These are phyloP conservation scores for Stenichneumon culpator DNA, from an alignment of 2,888 invertebrate species.

Conservation along the genomic window DNA sequence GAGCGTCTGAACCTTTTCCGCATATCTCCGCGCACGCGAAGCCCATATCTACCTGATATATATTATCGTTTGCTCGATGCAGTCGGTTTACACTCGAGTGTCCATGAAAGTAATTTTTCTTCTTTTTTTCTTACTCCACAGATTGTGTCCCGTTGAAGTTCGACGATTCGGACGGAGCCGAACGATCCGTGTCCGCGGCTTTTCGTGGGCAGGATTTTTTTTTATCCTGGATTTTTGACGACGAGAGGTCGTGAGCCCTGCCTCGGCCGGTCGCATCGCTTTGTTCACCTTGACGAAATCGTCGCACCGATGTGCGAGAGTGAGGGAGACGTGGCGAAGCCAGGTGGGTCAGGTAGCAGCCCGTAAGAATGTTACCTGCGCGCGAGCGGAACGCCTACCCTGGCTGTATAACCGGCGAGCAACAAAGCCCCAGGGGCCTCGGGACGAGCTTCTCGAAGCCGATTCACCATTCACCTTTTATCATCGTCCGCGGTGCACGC, in stretches of 20 bases:
- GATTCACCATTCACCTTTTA: conserved; percentile 61
- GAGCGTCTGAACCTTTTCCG: conserved; percentile 42
- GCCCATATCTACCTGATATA: conserved; percentile 15
- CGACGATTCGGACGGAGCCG: not conserved
- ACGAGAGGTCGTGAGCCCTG: conserved; percentile 11
- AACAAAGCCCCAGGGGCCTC: conserved; percentile 50
- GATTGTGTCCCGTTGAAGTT: not conserved
- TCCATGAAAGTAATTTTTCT: conserved; percentile 11
- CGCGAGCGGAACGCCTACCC: conserved; percentile 70
- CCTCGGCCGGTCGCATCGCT: conserved; percentile 34
- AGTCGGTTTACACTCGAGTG: not conserved
- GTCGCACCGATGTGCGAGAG: conserved; percentile 33
- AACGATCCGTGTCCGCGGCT: not conserved
- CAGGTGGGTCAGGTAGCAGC: conserved; percentile 81
- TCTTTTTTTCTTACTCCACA: not conserved
- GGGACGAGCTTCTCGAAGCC: conserved; percentile 37
- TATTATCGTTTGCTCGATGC: conserved; percentile 31
- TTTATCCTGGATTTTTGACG: conserved; percentile 3
- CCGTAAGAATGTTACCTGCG: conserved; percentile 77
- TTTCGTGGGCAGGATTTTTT: not conserved
- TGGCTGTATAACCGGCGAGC: conserved; percentile 26
- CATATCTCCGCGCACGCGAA: conserved; percentile 13
- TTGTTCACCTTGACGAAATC: conserved; percentile 56
- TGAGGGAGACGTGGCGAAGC: conserved; percentile 68
- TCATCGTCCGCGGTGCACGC: conserved; percentile 26